Evolutionary conservation across 2,888 invertebrate species (phyloP).

Genomic region (Limnephilus lunatus): DNA sequence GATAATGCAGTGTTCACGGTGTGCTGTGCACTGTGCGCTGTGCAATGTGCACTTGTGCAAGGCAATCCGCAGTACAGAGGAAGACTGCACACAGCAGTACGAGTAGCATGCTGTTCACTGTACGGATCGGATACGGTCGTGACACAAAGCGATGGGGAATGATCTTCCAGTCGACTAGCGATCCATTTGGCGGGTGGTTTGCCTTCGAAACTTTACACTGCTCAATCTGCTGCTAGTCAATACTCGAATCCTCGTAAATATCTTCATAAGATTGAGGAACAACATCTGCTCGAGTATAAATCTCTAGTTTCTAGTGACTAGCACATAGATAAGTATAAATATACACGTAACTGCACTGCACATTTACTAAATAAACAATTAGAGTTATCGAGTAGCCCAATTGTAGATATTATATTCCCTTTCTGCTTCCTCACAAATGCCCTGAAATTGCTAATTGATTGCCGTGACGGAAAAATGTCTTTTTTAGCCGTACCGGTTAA

Average conservation of each 20-base stretch:
- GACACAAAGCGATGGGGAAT: slow-evolving; percentile 26
- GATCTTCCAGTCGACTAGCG: slow-evolving; percentile 51
- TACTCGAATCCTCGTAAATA: not conserved
- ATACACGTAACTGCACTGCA: no score
- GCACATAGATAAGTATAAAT: not conserved
- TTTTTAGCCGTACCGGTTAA: no score
- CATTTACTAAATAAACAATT: no score
- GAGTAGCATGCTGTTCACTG: not conserved
- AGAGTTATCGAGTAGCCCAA: no score
- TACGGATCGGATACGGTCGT: not conserved
- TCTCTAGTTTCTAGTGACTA: not conserved
- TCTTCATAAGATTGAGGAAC: not conserved
- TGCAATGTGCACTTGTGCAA: not conserved
- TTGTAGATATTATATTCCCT: no score
- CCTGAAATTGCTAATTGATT: no score
- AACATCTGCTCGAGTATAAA: not conserved
- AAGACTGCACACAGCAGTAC: not conserved
- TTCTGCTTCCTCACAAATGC: no score
- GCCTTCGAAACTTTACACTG: slow-evolving; percentile 30
- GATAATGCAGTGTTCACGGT: no score
- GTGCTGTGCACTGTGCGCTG: no score
- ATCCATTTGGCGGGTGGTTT: slow-evolving; percentile 46
- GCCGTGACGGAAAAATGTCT: no score
- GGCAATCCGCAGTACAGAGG: not conserved
- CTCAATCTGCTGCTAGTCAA: slow-evolving; percentile 35